Conservation (phyloP, 2,113 vertebrate species). For the Sebastes fasciatus region DNA sequence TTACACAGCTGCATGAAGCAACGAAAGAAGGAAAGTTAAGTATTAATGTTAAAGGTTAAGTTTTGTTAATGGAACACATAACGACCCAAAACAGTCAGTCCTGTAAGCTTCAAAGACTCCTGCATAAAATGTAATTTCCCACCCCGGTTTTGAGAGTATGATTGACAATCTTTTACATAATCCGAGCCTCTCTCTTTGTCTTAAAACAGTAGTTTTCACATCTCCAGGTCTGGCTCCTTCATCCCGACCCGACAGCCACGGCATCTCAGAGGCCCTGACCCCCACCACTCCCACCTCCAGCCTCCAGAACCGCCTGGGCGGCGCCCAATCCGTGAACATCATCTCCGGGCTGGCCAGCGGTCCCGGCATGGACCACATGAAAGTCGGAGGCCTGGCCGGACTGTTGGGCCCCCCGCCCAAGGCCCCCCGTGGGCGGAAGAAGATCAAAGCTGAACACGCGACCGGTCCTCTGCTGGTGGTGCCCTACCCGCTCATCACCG, state of each 20-base stretch:
- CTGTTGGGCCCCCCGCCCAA: conserved; percentile 92
- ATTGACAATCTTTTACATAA: too few relatives aligned
- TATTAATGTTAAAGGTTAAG: too few relatives aligned
- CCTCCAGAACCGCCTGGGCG: conserved; percentile 92
- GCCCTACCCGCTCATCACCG: conserved; percentile 94
- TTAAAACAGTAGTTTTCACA: neutral
- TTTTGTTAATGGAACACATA: too few relatives aligned
- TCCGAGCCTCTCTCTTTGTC: neutral
- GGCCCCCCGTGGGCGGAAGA: conserved; percentile 93
- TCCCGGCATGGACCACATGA: conserved; percentile 94
- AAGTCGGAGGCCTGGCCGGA: conserved; percentile 90
- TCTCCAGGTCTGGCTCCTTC: conserved; percentile 88
- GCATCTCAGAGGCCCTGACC: conserved; percentile 91
- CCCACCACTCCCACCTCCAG: conserved; percentile 94
- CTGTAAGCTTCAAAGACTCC: too few relatives aligned
- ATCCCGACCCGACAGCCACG: conserved; percentile 87
- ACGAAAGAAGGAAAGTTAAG: too few relatives aligned
- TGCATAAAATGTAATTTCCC: too few relatives aligned
- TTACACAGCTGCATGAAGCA: too few relatives aligned
- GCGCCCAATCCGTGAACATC: conserved; percentile 93
- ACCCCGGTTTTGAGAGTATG: too few relatives aligned
- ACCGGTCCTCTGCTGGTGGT: conserved; percentile 94
- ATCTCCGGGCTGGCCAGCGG: conserved; percentile 95
- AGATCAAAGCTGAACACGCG: conserved; percentile 95
- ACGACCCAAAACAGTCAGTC: too few relatives aligned